Conservation (phyloP, 2,888 invertebrate species). For the Lepetodrilus schrolli region DNA sequence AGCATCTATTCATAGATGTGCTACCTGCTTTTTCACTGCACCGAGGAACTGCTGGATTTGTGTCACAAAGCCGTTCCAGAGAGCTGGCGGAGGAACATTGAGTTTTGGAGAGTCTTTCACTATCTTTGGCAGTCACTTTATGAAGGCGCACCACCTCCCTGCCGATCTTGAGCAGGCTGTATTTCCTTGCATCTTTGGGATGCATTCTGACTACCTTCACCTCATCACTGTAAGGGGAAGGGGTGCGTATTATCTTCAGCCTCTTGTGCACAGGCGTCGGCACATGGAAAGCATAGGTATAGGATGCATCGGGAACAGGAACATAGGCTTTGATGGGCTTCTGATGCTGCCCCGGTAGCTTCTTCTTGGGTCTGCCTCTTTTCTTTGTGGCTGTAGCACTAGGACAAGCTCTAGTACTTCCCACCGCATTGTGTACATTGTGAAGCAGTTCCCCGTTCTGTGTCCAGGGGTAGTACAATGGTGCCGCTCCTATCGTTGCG, state of each 20-base stretch:
- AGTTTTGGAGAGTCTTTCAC: constrained; percentile 40
- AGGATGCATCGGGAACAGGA: constrained; percentile 40
- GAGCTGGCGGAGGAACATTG: constrained; percentile 50
- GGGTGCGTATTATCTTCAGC: constrained; percentile 47
- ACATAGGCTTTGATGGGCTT: background rate
- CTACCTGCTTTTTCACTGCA: background rate
- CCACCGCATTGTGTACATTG: background rate
- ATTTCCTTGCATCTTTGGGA: constrained; percentile 68
- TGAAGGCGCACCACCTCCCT: constrained; percentile 57
- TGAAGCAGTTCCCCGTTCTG: background rate
- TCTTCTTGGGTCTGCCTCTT: constrained; percentile 10
- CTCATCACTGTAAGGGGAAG: constrained; percentile 30
- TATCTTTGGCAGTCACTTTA: constrained; percentile 47
- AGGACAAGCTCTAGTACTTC: background rate
- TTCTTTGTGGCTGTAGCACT: background rate
- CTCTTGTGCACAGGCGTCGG: constrained; percentile 63
- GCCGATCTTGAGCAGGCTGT: constrained; percentile 68
- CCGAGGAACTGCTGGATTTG: background rate
- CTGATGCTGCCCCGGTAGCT: background rate
- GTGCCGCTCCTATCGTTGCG: background rate
- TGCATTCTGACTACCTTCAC: constrained; percentile 64
- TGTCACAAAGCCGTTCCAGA: background rate
- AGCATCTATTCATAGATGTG: background rate
- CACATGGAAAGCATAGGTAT: constrained; percentile 66
- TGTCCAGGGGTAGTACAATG: background rate